Conservation (phyloP, 2,113 vertebrate species). For the Oreocharis arfaki region DNA sequence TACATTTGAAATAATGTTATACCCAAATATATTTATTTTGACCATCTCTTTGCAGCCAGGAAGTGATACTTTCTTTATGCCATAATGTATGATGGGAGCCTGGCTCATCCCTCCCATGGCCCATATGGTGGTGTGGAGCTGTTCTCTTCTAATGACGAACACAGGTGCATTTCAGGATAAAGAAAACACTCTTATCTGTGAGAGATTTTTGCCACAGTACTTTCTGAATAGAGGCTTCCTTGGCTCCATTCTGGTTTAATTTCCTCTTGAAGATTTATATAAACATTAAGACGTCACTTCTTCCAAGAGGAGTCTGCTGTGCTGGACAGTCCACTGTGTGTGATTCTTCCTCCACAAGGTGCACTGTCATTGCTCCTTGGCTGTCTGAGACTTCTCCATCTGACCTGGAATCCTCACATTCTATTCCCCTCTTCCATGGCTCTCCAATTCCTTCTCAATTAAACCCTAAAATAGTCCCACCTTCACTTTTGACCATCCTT, state of each 20-base stretch:
- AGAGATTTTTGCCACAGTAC: neutral
- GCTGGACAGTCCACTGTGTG: neutral
- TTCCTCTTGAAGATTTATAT: neutral
- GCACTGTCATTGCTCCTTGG: neutral
- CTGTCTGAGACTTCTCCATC: neutral
- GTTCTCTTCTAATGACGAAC: neutral
- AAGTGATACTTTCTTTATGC: neutral
- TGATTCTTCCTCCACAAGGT: neutral
- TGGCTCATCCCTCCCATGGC: neutral
- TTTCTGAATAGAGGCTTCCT: neutral
- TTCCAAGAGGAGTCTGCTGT: neutral
- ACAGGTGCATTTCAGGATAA: neutral
- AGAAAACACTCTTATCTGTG: neutral
- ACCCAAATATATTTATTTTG: neutral
- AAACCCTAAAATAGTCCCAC: neutral
- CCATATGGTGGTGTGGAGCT: neutral
- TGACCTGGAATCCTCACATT: neutral
- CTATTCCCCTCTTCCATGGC: neutral
- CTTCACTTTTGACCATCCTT: neutral
- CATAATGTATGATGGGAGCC: neutral
- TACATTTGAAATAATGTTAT: neutral
- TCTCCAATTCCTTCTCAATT: neutral
- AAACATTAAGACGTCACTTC: neutral
- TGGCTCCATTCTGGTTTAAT: neutral
- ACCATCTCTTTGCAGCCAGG: neutral